phyloP scores from a whole-genome alignment of 1,140 invertebrate species.

The Acyrthosiphon pisum region DNA sequence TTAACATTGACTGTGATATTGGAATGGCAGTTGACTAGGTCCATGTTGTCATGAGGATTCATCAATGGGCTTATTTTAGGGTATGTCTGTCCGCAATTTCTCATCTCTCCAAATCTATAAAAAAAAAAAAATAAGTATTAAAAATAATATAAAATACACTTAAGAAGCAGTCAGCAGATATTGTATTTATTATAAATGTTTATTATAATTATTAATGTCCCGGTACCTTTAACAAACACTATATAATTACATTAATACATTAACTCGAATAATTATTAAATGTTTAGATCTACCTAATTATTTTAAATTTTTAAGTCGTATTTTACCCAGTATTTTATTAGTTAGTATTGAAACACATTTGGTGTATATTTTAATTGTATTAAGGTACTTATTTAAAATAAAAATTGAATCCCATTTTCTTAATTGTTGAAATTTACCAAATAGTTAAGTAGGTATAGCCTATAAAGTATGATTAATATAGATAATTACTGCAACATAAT shows the following conservation, averaged over 20 bases:
- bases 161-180: not conserved
- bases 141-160: not conserved
- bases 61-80: conserved; percentile 46
- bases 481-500: too few relatives aligned
- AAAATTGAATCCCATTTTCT: not conserved
- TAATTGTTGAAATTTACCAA: not conserved
- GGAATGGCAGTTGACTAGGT: conserved; percentile 49
- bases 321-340: too few relatives aligned
- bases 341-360: not conserved
- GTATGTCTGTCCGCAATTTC: conserved; percentile 47
- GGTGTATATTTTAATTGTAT: not conserved
- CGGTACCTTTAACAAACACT: too few relatives aligned
- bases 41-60: conserved; percentile 52
- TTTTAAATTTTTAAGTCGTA: not conserved
- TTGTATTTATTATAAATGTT: too few relatives aligned
- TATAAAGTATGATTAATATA: not conserved
- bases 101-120: conserved; percentile 47
- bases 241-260: too few relatives aligned
- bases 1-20: conserved; percentile 52
- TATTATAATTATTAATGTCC: too few relatives aligned
- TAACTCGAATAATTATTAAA: too few relatives aligned
- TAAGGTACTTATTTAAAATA: not conserved
- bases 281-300: not conserved
- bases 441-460: not conserved
- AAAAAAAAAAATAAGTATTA: not conserved